phyloP scores from a whole-genome alignment of 2,113 vertebrate species.

The Phocoena sinus region DNA sequence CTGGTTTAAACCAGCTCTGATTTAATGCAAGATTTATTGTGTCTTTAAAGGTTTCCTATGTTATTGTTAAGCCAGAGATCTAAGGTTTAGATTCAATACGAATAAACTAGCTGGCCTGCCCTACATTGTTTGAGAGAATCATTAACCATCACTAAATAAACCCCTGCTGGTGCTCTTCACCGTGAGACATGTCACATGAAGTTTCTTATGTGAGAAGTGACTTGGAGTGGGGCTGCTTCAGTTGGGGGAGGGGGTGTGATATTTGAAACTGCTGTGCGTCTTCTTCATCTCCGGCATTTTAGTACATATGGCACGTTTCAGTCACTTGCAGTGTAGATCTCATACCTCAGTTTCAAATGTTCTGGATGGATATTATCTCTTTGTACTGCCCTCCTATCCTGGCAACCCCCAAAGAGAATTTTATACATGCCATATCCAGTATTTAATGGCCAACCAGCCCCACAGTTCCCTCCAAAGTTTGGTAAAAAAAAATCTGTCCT shows the following conservation, averaged over 20 bases:
- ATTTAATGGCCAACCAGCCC: background rate
- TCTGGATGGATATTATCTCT: background rate
- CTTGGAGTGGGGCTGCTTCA: background rate
- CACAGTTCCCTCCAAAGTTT: background rate
- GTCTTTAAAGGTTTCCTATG: constrained; percentile 39
- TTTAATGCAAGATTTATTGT: constrained; percentile 42
- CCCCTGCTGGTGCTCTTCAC: background rate
- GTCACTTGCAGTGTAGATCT: background rate
- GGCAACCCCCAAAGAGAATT: background rate
- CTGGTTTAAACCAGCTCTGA: constrained; percentile 31
- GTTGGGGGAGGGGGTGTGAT: background rate
- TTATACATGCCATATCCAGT: background rate
- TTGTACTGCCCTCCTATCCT: background rate
- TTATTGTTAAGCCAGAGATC: constrained; percentile 51
- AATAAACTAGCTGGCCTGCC: constrained; percentile 62
- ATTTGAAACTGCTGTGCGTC: background rate
- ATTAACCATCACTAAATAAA: constrained; percentile 43
- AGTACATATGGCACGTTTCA: background rate
- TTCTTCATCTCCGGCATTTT: background rate
- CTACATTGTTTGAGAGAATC: constrained; percentile 47
- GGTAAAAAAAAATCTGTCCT: background rate
- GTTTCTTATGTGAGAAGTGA: background rate
- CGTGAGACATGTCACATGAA: background rate
- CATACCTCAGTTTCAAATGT: background rate
- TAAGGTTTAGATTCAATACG: constrained; percentile 50